A percentile compares a stretch with the other conserved stretches of the same genome.
These are phyloP conservation scores for Lophius piscatorius DNA, from an alignment of 2,113 vertebrate genomes.

Conservation along the genomic window DNA sequence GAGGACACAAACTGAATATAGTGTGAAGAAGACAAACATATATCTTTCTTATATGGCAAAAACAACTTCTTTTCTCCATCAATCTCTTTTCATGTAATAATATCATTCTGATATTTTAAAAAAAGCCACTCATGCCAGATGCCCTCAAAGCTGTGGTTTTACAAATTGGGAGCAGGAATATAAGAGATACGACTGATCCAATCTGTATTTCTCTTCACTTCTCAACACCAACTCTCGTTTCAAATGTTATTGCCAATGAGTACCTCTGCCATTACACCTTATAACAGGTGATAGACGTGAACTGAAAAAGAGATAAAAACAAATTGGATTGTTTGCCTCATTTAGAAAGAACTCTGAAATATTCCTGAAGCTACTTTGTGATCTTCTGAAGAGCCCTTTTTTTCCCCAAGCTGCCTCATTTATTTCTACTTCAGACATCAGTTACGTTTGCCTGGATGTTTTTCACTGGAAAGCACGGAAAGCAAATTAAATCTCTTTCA, in stretches of 20 bases:
- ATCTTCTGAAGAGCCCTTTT: background rate
- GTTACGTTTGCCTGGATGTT: slow-evolving; percentile 20
- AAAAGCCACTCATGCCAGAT: too few species aligned
- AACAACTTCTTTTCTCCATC: too few species aligned
- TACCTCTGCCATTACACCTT: background rate
- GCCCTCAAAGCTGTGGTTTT: too few species aligned
- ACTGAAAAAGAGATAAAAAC: slow-evolving; percentile 4
- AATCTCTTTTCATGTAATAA: too few species aligned
- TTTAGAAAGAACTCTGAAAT: slow-evolving; percentile 18
- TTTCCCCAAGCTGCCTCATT: slow-evolving; percentile 10
- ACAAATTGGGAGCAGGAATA: too few species aligned
- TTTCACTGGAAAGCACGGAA: slow-evolving; percentile 19
- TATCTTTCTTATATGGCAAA: too few species aligned
- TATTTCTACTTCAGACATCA: slow-evolving; percentile 21
- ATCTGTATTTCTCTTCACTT: background rate
- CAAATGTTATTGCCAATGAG: slow-evolving; percentile 13
- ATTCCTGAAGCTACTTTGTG: background rate
- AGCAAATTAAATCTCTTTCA: slow-evolving; percentile 38
- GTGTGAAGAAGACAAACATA: background rate
- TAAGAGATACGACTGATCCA: too few species aligned
- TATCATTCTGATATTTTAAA: too few species aligned
- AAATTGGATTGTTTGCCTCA: background rate
- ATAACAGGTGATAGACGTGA: background rate
- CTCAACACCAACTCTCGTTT: background rate
- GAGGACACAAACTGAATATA: background rate